These are phyloP conservation scores for Somateria mollissima DNA, from an alignment of 2,797 vertebrate species.

Conservation along the genomic window DNA sequence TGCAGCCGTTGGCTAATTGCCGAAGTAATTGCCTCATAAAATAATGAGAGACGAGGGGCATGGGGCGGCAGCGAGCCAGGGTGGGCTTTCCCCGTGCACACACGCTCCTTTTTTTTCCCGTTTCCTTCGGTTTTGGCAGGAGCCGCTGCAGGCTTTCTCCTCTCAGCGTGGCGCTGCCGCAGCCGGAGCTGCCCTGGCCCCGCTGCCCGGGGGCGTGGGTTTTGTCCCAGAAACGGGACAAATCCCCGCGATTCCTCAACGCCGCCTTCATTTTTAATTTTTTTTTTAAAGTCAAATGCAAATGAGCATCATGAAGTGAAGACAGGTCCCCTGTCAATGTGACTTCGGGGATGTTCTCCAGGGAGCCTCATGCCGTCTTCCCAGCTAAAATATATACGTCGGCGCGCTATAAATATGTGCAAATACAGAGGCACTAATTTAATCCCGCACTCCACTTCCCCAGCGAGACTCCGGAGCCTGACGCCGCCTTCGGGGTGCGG, in stretches of 20 bases:
- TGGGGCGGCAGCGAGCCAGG: neutral
- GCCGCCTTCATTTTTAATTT: neutral
- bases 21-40: slow-evolving; percentile 50
- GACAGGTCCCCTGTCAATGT: slow-evolving; percentile 28
- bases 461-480: neutral
- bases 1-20: slow-evolving; percentile 40
- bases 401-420: slow-evolving; percentile 43
- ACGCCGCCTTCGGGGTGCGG: neutral
- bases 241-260: slow-evolving; percentile 16
- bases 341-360: slow-evolving; percentile 29
- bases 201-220: too few relatives aligned
- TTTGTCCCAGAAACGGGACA: neutral
- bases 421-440: neutral
- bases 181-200: too few relatives aligned
- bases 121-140: neutral
- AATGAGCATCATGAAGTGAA: slow-evolving; percentile 20
- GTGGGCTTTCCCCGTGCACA: neutral
- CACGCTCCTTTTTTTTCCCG: too few relatives aligned
- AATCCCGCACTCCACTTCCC: neutral
- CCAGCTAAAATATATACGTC: slow-evolving; percentile 38
- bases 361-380: slow-evolving; percentile 26
- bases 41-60: slow-evolving; percentile 47
- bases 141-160: too few relatives aligned
- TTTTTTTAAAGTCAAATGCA: slow-evolving; percentile 2
- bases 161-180: too few relatives aligned